Conservation (phyloP, 2,797 vertebrate species). For the Parambassis ranga region DNA sequence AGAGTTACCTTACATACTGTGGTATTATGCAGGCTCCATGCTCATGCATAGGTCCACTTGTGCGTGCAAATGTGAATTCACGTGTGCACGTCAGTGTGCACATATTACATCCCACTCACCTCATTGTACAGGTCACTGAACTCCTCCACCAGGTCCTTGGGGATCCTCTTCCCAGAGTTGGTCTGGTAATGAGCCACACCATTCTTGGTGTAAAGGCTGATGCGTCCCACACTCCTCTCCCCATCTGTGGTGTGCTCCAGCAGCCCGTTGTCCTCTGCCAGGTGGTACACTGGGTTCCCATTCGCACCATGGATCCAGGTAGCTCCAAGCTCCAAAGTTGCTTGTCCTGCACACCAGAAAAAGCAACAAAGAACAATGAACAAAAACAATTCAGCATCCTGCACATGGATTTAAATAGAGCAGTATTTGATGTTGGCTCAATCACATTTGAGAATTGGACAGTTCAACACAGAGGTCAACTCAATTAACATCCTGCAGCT, state of each 20-base stretch:
- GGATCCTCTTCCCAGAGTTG: constrained; percentile 90
- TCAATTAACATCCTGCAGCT: constrained; percentile 2
- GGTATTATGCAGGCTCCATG: not conserved
- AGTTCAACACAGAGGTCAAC: constrained; percentile 6
- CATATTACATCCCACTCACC: constrained; percentile 77
- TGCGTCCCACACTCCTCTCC: constrained; percentile 93
- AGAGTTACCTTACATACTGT: not conserved
- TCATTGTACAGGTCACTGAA: constrained; percentile 99
- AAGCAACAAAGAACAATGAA: not conserved
- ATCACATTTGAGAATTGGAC: not conserved
- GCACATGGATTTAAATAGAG: not conserved
- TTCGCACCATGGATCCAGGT: constrained; percentile 99
- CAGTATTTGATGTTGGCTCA: not conserved
- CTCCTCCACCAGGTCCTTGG: constrained; percentile 99
- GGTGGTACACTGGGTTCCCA: constrained; percentile 98
- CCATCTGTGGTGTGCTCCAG: constrained; percentile 94
- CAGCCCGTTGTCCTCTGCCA: constrained; percentile 97
- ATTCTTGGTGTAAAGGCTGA: constrained; percentile 97
- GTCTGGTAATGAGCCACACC: constrained; percentile 98
- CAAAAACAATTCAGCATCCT: not conserved
- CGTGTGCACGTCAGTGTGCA: not conserved
- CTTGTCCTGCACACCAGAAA: constrained; percentile 78
- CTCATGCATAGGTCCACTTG: not conserved
- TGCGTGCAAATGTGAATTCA: not conserved
- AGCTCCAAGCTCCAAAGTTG: constrained; percentile 98